These are phyloP conservation scores for Marcusenius ussheri DNA, from an alignment of 2,113 vertebrate genomes.

Conservation along the genomic window DNA sequence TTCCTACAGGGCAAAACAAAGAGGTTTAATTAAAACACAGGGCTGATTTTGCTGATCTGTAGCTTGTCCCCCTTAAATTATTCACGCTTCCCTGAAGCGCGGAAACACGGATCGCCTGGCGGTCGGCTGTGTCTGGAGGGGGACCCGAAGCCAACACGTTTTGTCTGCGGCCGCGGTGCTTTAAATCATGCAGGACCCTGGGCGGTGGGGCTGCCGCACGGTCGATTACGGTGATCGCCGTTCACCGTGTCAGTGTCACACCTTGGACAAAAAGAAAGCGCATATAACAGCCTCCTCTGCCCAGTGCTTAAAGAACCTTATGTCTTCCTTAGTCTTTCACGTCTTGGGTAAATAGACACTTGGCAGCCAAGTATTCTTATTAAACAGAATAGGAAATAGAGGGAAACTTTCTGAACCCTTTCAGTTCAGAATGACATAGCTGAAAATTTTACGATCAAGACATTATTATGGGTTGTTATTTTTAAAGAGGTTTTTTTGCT, in stretches of 20 bases:
- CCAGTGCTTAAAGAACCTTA: neutral
- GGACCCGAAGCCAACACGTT: constrained; percentile 51
- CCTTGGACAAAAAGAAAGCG: neutral
- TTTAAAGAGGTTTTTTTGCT: neutral
- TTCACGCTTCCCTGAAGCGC: constrained; percentile 44
- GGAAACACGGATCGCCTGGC: constrained; percentile 21
- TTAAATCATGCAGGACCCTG: constrained; percentile 45
- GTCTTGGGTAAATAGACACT: neutral
- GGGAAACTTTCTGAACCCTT: neutral
- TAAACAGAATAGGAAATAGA: neutral
- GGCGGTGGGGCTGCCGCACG: constrained; percentile 20
- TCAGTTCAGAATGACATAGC: neutral
- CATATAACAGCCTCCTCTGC: neutral
- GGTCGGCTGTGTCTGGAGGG: constrained; percentile 23
- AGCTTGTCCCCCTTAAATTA: constrained; percentile 57
- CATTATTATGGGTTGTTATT: neutral
- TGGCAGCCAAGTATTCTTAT: neutral
- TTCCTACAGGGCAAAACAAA: constrained; percentile 2
- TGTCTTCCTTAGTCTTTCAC: neutral
- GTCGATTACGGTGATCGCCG: neutral
- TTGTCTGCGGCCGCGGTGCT: constrained; percentile 40
- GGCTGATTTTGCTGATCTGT: constrained; percentile 28
- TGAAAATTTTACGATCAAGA: neutral
- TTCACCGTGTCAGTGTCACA: neutral
- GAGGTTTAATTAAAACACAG: constrained; percentile 48